A percentile compares a stretch with the other conserved stretches of the same genome.
Evolutionary conservation across 2,888 invertebrate species (phyloP).

Genomic region (Eilema caniola): DNA sequence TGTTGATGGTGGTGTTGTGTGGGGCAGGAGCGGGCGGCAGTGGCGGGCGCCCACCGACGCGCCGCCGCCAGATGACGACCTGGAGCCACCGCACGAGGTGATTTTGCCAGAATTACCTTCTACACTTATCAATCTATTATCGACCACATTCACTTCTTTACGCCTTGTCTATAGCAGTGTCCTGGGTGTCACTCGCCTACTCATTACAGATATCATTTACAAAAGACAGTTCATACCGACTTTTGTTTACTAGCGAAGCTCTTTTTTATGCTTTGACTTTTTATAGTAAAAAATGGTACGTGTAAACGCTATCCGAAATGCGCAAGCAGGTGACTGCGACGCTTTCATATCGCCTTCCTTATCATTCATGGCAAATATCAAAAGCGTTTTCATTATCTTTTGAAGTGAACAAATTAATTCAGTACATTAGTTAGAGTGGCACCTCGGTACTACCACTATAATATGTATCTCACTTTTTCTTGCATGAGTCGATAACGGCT

Average conservation of each 20-base stretch:
- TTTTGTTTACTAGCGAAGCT: constrained; percentile 29
- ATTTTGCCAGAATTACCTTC: constrained; percentile 86
- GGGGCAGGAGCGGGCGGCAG: constrained; percentile 83
- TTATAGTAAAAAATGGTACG: not conserved
- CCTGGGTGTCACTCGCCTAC: constrained; percentile 77
- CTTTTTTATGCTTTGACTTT: constrained; percentile 29
- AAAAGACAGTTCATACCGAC: constrained; percentile 23
- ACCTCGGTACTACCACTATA: constrained; percentile 71
- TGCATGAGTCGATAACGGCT: constrained; percentile 81
- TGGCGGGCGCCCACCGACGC: constrained; percentile 77
- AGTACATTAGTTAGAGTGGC: constrained; percentile 70
- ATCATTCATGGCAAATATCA: constrained; percentile 36
- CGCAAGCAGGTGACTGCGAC: constrained; percentile 47
- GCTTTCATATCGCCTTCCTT: constrained; percentile 50
- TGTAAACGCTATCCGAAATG: constrained; percentile 8
- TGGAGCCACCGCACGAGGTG: constrained; percentile 85
- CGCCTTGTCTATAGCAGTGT: constrained; percentile 73
- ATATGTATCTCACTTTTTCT: constrained; percentile 64
- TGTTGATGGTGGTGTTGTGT: constrained; percentile 72
- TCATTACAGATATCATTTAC: constrained; percentile 52
- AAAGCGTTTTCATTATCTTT: constrained; percentile 35
- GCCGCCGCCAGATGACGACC: constrained; percentile 77
- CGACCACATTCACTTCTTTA: constrained; percentile 77
- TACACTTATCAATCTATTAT: constrained; percentile 71
- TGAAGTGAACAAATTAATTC: constrained; percentile 44